Conservation (phyloP, 2,888 invertebrate species). For the Stenchaetothrips biformis region DNA sequence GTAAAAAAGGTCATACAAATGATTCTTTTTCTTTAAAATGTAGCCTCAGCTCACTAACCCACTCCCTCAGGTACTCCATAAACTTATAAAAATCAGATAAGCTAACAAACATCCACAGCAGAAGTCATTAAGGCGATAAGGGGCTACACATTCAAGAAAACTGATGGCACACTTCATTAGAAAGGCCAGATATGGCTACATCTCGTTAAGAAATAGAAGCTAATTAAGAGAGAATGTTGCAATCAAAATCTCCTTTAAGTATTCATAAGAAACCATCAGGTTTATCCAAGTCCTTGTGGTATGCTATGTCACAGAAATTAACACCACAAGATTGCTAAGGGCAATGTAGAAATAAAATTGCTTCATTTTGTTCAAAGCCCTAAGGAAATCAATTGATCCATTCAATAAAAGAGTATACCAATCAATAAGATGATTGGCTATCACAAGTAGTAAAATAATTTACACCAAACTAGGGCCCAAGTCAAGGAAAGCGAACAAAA, state of each 20-base stretch:
- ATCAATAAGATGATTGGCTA: neutral
- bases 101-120: neutral
- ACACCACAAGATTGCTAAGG: neutral
- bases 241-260: neutral
- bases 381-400: neutral
- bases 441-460: constrained; percentile 22
- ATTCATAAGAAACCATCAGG: neutral
- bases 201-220: neutral
- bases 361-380: neutral
- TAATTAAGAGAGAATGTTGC: neutral
- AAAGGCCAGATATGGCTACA: neutral
- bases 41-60: constrained; percentile 11
- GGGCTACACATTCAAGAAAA: neutral
- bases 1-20: constrained; percentile 6
- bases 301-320: neutral
- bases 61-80: constrained; percentile 22
- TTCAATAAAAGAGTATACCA: constrained; percentile 13
- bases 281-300: neutral
- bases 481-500: neutral
- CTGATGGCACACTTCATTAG: neutral
- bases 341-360: neutral
- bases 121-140: neutral
- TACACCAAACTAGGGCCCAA: constrained; percentile 22
- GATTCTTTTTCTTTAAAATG: neutral
- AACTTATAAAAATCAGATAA: constrained; percentile 18